Conservation (phyloP, 2,113 vertebrate genomes). For the Lasiurus cinereus region DNA sequence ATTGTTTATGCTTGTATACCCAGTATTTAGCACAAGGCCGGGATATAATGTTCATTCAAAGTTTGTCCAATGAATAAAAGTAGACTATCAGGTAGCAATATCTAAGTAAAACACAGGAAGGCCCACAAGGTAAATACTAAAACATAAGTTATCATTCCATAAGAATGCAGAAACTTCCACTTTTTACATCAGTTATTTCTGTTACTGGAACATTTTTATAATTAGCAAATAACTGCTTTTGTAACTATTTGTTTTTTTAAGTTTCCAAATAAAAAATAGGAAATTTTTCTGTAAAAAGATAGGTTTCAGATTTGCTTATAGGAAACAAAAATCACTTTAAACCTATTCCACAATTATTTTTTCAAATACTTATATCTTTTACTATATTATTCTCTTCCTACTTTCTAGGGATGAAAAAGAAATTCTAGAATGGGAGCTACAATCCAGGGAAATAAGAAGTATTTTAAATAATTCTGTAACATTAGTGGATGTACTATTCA, state of each 20-base stretch:
- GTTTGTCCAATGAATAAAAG: not conserved
- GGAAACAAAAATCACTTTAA: not conserved
- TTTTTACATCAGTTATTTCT: slow-evolving; percentile 30
- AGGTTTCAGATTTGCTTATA: slow-evolving; percentile 11
- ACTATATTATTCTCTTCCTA: not conserved
- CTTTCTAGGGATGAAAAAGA: slow-evolving; percentile 23
- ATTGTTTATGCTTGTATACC: not conserved
- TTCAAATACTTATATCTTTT: slow-evolving; percentile 3
- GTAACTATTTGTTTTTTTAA: not conserved
- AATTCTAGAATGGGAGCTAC: not conserved
- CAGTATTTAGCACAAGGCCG: not conserved
- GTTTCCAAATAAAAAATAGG: not conserved
- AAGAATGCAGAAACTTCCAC: not conserved
- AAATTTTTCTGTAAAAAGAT: not conserved
- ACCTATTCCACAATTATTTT: not conserved
- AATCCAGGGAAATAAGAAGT: not conserved
- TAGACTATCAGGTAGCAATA: not conserved
- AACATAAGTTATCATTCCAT: not conserved
- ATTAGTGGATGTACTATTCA: not conserved
- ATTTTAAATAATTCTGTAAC: not conserved
- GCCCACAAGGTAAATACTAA: not conserved
- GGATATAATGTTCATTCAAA: not conserved
- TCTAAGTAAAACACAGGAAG: not conserved
- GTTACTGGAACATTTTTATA: slow-evolving; percentile 9
- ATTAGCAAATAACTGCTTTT: not conserved